Evolutionary conservation across 1,140 invertebrate genomes (phyloP).

Genomic region (Calliphora vicina): DNA sequence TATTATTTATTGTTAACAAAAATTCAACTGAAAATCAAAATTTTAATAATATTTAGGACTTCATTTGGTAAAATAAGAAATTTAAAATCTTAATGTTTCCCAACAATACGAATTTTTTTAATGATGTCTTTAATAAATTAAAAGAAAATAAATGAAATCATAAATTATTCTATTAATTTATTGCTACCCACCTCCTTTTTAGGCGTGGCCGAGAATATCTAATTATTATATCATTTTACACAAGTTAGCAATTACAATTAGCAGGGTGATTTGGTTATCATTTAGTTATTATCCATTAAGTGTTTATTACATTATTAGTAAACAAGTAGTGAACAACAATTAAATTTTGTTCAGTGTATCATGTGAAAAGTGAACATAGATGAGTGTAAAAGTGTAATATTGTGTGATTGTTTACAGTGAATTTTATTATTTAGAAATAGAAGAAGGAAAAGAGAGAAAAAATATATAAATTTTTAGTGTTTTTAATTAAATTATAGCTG

Average conservation of each 20-base stretch:
- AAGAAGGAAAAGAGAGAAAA: conserved; percentile 23
- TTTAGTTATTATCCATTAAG: background rate
- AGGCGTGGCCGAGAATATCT: conserved; percentile 62
- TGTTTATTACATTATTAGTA: background rate
- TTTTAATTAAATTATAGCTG: background rate
- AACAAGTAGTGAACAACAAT: background rate
- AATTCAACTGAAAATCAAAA: too few relatives aligned
- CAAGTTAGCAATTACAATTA: conserved; percentile 1
- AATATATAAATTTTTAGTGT: background rate
- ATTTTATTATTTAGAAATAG: background rate
- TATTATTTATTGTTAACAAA: too few relatives aligned
- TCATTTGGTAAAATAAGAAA: too few relatives aligned
- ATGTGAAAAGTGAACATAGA: background rate
- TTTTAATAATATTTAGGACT: too few relatives aligned
- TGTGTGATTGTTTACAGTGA: background rate
- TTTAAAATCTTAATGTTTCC: too few relatives aligned
- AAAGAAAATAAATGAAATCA: background rate
- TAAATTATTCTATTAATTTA: conserved; percentile 12
- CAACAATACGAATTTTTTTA: too few relatives aligned
- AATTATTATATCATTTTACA: conserved; percentile 18
- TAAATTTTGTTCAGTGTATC: background rate
- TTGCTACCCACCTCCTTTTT: conserved; percentile 60
- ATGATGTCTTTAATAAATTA: background rate
- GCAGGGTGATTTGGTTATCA: too few relatives aligned
- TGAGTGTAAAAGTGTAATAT: background rate